Base-by-base conservation (phyloP, 1,140 invertebrate genomes). In the Chironomus striatipennis region DNA sequence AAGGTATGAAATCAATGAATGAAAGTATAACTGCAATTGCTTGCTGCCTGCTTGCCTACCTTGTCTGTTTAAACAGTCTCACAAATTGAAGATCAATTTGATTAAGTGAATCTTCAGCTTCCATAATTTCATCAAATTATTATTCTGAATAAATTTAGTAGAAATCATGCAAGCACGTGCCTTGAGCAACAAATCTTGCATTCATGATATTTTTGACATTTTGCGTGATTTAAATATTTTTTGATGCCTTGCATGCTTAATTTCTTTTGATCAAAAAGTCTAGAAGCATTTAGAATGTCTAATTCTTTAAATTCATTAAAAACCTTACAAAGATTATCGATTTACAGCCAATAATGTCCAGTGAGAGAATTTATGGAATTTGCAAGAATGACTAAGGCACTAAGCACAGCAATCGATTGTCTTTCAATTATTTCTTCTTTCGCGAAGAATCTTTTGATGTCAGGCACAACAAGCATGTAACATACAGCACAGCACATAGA, bases 381-480 rank as follows among this genome's bases (percentile, higher is more conserved):
- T n/a, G 12, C 47, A 57, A 34, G 24, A 34, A 34, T 34, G 24
- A 34, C 24, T 34, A 34, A 34, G 24, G 24, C 24, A 34, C 24
- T 34, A 34, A 34, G 5, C 24, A 34, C 24, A 34, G 24, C 47
- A n/a, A 12, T 57, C 47, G 47, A 57, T 57, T 57, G 47, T 57
- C 47, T 57, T 57, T 57, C 47, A n/a, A 57, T 57, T 57, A 57
- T 57, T 57, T 57, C 47, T 57, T 57, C 15, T 57, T 57, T 57
- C 47, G 12, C n/a, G n/a, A 57, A 57, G 47, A 57, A 15, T 57
- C 47, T 57, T 34, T 57, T 15, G 47, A 57, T 57, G 47, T n/a
- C 47, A 34, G 24, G 24, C 24, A 34, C 24, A 34, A 34, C 24
- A 34, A 34, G 24, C 24, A 2, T 2, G 24, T 34, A 34, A 34